Percentiles rank a stretch among this genome's conserved stretches.
phyloP scores from a whole-genome alignment of 1,140 invertebrate genomes.

The Propsilocerus akamusi region DNA sequence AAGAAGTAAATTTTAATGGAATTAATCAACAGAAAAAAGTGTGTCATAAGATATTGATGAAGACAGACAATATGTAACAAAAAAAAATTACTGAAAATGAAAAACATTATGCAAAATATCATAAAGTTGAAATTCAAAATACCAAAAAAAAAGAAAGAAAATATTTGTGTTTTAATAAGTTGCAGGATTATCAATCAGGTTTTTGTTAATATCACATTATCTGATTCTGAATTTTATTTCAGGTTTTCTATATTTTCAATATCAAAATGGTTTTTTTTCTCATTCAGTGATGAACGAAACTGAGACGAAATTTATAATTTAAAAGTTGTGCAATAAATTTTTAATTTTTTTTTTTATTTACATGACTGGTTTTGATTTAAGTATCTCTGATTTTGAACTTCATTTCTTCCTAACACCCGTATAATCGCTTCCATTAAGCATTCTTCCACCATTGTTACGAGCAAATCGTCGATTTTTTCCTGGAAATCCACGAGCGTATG shows the following conservation, averaged over 20 bases:
- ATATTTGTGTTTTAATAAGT: background rate
- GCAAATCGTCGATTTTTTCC: constrained; percentile 28
- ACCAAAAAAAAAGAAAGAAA: background rate
- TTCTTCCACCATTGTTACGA: constrained; percentile 3
- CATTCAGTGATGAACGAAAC: background rate
- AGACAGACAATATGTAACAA: no score
- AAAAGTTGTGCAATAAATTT: no score
- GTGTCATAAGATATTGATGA: background rate
- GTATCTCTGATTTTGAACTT: background rate
- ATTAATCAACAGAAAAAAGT: background rate
- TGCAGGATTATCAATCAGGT: background rate
- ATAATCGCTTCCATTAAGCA: constrained; percentile 27
- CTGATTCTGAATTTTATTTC: background rate
- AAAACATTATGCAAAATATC: no score
- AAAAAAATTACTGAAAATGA: no score
- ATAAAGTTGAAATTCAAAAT: background rate
- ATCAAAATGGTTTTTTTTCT: background rate
- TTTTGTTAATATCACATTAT: background rate
- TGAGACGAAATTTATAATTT: background rate
- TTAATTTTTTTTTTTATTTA: no score
- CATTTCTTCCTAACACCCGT: constrained; percentile 28
- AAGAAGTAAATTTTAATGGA: no score
- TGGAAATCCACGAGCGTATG: constrained; percentile 65
- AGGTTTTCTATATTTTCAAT: background rate
- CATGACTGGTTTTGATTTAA: background rate